phyloP scores from a whole-genome alignment of 2,113 vertebrate species.

The Vireo altiloquus region DNA sequence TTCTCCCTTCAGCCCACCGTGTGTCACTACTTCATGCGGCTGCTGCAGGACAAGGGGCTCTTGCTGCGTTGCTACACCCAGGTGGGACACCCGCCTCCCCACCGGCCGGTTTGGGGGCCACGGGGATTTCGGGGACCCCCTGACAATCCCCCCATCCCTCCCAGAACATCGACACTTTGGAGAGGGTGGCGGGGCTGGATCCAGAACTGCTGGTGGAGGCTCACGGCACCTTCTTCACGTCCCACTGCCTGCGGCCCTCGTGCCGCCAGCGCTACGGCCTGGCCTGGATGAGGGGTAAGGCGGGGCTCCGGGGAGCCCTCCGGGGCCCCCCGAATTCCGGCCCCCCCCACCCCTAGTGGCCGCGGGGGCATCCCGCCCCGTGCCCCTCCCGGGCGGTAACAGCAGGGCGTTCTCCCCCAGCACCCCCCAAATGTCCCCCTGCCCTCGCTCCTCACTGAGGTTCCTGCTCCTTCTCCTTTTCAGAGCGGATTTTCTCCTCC shows the following conservation, averaged over 20 bases:
- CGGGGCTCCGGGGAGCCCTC: neutral
- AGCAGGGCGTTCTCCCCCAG: neutral
- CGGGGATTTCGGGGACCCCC: no score
- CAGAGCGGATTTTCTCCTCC: no score
- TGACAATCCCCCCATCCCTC: no score
- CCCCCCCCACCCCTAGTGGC: no score
- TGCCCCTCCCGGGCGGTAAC: neutral
- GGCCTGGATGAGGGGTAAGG: constrained; percentile 89
- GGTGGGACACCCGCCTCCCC: neutral
- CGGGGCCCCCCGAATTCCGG: no score
- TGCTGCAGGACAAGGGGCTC: constrained; percentile 87
- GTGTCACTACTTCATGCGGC: constrained; percentile 90
- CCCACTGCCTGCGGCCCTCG: constrained; percentile 79
- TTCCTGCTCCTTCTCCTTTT: no score
- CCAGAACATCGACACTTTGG: constrained; percentile 92
- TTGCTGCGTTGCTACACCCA: constrained; percentile 85
- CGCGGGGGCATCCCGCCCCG: no score
- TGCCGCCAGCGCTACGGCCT: constrained; percentile 80
- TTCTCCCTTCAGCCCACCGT: constrained; percentile 77
- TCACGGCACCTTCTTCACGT: constrained; percentile 88
- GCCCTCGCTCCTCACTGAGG: neutral
- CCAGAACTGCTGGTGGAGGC: constrained; percentile 86
- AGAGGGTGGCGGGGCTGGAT: constrained; percentile 84
- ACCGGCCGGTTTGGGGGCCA: neutral
- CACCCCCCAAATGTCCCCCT: no score